Evolutionary conservation across 2,113 vertebrate genomes (phyloP).

Genomic region (Myocastor coypus): DNA sequence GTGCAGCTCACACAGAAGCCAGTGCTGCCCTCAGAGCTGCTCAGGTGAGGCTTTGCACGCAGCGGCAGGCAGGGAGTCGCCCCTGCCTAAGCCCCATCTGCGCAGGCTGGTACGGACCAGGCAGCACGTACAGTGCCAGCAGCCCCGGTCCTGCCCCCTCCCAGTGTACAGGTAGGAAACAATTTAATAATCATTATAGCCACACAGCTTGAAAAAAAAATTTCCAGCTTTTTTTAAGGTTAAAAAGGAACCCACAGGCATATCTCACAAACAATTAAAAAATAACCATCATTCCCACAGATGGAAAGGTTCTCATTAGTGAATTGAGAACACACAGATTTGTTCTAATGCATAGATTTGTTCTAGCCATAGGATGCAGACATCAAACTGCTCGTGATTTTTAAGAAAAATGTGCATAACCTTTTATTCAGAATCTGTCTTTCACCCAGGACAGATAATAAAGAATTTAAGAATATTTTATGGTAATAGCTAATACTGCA

Average conservation of each 20-base stretch:
- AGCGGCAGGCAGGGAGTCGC: not conserved
- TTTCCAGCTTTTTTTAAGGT: not conserved
- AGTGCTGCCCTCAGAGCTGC: not conserved
- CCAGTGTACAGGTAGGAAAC: not conserved
- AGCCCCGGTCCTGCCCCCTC: not conserved
- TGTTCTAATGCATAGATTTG: not conserved
- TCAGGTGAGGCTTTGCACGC: not conserved
- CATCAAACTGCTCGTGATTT: not conserved
- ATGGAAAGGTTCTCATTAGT: not conserved
- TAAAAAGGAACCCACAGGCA: not conserved
- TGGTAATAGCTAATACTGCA: not conserved
- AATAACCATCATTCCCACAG: not conserved
- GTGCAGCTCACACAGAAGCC: not conserved
- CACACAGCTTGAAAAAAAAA: not conserved
- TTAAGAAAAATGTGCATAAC: not conserved
- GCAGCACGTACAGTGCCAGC: fast-evolving
- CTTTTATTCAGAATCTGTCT: not conserved
- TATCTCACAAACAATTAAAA: conserved; percentile 54
- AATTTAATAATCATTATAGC: not conserved
- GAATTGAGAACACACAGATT: not conserved
- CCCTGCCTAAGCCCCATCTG: not conserved
- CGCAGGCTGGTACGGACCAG: fast-evolving
- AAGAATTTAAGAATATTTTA: not conserved
- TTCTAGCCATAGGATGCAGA: not conserved
- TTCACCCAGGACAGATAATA: conserved; percentile 7